Conservation (phyloP, 1,140 invertebrate genomes). For the Euura lappo region DNA sequence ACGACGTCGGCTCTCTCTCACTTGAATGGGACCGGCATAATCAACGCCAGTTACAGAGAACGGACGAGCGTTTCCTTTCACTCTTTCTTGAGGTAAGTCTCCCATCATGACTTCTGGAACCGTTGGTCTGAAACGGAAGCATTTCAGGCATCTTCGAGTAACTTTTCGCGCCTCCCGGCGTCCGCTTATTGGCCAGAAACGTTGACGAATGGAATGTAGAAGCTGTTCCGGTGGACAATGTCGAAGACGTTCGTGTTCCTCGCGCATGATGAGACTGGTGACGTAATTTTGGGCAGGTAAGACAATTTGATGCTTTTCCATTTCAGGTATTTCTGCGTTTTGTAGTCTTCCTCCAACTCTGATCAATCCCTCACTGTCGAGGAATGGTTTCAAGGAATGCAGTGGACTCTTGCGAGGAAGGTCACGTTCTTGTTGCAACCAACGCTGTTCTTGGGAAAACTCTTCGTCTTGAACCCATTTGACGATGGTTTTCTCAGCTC, state of each 20-base stretch:
- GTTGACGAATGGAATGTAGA: constrained; percentile 25
- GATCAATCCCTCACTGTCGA: constrained; percentile 22
- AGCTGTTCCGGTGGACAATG: constrained; percentile 43
- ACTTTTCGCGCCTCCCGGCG: constrained; percentile 19
- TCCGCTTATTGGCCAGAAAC: constrained; percentile 33
- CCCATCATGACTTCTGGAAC: constrained; percentile 38
- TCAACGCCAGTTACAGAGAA: constrained; percentile 50
- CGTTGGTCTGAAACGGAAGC: constrained; percentile 30
- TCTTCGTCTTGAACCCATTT: background rate
- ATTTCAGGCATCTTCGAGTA: constrained; percentile 33
- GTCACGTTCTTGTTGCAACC: background rate
- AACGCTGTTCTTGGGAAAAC: background rate
- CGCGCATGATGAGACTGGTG: constrained; percentile 32
- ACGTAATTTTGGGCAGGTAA: constrained; percentile 23
- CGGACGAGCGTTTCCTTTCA: constrained; percentile 28
- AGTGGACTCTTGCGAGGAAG: background rate
- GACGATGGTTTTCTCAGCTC: background rate
- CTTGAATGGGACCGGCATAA: constrained; percentile 48
- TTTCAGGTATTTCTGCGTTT: constrained; percentile 15
- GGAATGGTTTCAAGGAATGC: constrained; percentile 12
- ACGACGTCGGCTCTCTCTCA: constrained; percentile 26
- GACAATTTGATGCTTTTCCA: constrained; percentile 28
- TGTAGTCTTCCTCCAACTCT: constrained; percentile 29
- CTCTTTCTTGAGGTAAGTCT: constrained; percentile 32
- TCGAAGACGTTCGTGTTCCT: constrained; percentile 36